Evolutionary conservation across 2,888 invertebrate genomes (phyloP), one percentile per base, ranked within the genome.

Genomic region (Scaptomyza cyrtandrae): DNA sequence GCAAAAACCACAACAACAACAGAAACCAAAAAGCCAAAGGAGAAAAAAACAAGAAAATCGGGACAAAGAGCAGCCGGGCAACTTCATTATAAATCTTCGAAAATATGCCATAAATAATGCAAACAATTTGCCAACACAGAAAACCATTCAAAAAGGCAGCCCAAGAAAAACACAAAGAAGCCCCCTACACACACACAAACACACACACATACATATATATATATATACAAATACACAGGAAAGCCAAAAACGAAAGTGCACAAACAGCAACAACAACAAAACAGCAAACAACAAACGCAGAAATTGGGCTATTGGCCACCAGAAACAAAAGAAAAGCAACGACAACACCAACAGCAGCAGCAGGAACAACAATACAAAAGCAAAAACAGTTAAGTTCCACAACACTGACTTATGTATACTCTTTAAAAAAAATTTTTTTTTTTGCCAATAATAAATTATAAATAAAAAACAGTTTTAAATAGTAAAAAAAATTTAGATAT

Each of bases 21-120:
- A 29, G 7, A 6, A 29, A 29, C 29, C 7, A 29, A 19, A 19
- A 19, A 19, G 19, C n/a, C n/a, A n/a, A n/a, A n/a, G n/a, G n/a
- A n/a, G n/a, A n/a, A n/a, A 19, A 19, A 19, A 19, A 29, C 29
- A 7, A 39, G 10, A 10, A 50, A 50, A 35, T n/a, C 60, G 49
- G 60, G 16, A 78, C 74, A 64, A 69, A 69, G 74, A 63, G 46
- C 78, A 60, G 66, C 33, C 64, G 53, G 70, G 70, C 65, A 67
- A 86, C 86, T 86, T 84, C 88, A 83, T 83, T 83, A 87, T 86
- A 88, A 87, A 86, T 83, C 88, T 82, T 88, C 74, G 86, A 88
- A 87, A 83, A 88, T 87, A 88, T 85, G 74, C 88, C 83, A 83
- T 83, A 85, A 83, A 83, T 83, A 83, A 83, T 83, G 86, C 86